Percentiles rank a stretch among this genome's conserved stretches.
Conservation (phyloP, 23 tunicate species). For the Trididemnum nubilum region DNA sequence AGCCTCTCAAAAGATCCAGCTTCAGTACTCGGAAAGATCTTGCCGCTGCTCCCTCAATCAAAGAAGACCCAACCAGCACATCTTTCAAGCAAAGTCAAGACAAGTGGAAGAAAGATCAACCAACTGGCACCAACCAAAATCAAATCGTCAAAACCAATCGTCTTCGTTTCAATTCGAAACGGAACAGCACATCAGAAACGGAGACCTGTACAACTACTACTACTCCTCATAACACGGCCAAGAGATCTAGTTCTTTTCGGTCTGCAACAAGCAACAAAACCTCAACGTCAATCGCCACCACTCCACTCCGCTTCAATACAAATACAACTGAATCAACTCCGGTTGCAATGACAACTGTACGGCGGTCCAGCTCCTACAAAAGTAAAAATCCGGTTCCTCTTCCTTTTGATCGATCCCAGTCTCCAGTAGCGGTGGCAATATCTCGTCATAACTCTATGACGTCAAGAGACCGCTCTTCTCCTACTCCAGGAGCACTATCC, state of each 20-base stretch:
- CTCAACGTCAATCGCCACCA: not conserved
- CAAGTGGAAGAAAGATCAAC: not conserved
- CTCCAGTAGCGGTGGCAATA: not conserved
- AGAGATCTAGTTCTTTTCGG: not conserved
- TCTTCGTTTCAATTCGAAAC: not conserved
- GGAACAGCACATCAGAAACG: conserved; percentile 14
- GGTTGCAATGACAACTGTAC: not conserved
- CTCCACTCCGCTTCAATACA: not conserved
- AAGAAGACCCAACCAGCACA: not conserved
- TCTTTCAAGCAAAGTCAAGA: not conserved
- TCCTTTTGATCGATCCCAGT: not conserved
- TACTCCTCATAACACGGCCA: not conserved
- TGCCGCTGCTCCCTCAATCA: not conserved
- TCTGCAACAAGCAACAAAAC: not conserved
- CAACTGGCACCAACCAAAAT: not conserved
- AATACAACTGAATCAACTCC: not conserved
- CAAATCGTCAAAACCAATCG: not conserved
- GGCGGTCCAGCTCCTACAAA: conserved; percentile 8
- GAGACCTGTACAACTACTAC: not conserved
- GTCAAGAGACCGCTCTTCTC: not conserved
- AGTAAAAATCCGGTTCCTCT: conserved; percentile 5
- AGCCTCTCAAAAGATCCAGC: not conserved
- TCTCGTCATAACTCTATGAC: conserved; percentile 15
- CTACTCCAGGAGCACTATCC: not conserved
- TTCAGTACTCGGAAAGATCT: not conserved